Evolutionary conservation across 1,140 invertebrate species (phyloP).

Genomic region (Eulimnadia texana): DNA sequence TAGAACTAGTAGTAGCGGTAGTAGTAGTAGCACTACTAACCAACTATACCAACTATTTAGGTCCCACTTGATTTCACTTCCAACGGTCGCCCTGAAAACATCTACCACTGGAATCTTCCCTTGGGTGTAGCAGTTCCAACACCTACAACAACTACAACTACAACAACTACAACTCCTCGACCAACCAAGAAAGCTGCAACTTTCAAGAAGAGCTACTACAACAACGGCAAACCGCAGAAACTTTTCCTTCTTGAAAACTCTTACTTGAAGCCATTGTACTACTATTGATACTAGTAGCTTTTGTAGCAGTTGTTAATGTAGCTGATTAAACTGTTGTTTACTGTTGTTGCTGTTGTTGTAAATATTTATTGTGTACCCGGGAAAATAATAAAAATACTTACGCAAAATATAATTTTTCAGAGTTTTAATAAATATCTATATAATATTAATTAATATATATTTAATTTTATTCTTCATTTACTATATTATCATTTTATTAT

Average conservation of each 20-base stretch:
- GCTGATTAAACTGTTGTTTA: too few species aligned
- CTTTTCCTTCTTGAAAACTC: slow-evolving; percentile 7
- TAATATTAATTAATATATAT: too few species aligned
- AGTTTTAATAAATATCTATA: too few species aligned
- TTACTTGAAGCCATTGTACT: not conserved
- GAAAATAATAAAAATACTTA: too few species aligned
- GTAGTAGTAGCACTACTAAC: too few species aligned
- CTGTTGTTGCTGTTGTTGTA: not conserved
- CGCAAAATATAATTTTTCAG: too few species aligned
- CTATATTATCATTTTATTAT: too few species aligned
- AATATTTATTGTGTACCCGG: too few species aligned
- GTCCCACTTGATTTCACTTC: slow-evolving; percentile 7
- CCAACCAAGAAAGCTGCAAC: not conserved
- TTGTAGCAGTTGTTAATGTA: too few species aligned
- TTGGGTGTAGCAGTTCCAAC: not conserved
- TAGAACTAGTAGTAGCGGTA: too few species aligned
- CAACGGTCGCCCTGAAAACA: slow-evolving; percentile 12
- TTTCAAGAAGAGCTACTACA: slow-evolving; percentile 12
- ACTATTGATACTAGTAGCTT: too few species aligned
- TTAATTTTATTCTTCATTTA: too few species aligned
- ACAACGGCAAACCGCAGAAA: slow-evolving; percentile 14
- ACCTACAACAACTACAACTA: slow-evolving; percentile 13
- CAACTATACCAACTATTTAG: slow-evolving; percentile 4
- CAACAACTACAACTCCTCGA: slow-evolving; percentile 5
- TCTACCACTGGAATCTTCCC: slow-evolving; percentile 16